These are phyloP conservation scores for Macropodus opercularis DNA, from an alignment of 2,797 vertebrate species.

Conservation along the genomic window DNA sequence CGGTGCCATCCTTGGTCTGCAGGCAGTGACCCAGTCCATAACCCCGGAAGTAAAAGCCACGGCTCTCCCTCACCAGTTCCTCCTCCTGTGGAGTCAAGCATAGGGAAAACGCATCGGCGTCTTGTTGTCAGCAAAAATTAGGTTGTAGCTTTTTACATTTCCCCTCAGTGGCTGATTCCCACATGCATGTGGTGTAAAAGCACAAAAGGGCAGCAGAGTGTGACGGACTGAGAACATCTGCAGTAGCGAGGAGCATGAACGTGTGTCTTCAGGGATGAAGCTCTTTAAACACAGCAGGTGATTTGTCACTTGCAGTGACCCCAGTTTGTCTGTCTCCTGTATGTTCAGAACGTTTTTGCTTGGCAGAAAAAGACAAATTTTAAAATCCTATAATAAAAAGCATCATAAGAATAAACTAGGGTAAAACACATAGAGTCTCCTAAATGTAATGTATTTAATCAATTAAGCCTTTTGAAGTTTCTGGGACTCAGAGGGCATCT, in stretches of 20 bases:
- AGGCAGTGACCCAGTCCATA: conserved; percentile 90
- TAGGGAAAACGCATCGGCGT: conserved; percentile 48
- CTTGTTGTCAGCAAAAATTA: conserved; percentile 51
- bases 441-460: conserved; percentile 27
- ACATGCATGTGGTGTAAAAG: conserved; percentile 17
- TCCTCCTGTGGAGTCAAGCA: conserved; percentile 85
- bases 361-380: too few relatives aligned
- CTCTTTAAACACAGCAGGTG: conserved; percentile 1
- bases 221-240: conserved; percentile 5
- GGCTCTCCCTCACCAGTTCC: conserved; percentile 86
- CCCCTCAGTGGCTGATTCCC: conserved; percentile 22
- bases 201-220: conserved; percentile 28
- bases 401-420: neutral
- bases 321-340: neutral
- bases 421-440: too few relatives aligned
- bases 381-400: too few relatives aligned
- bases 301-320: neutral
- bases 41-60: conserved; percentile 88
- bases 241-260: neutral
- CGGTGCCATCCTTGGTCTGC: conserved; percentile 81
- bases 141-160: conserved; percentile 31
- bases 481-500: conserved; percentile 29
- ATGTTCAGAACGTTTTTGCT: neutral
- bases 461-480: conserved; percentile 32
- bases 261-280: neutral